Base-by-base conservation (phyloP, 1,140 invertebrate genomes). In the Callitettix versicolor region DNA sequence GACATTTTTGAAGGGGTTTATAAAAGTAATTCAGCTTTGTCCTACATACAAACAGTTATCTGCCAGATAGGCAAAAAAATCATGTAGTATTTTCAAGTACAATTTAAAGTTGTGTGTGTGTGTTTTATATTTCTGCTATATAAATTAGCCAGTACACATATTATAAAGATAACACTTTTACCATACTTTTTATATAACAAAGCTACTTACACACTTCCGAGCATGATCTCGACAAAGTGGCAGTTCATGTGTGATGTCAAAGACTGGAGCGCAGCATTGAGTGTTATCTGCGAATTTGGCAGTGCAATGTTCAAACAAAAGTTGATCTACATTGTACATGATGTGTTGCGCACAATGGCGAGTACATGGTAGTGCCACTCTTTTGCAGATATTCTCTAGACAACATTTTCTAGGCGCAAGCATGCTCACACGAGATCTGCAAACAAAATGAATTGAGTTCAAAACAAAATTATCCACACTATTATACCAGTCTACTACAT, bases 291-390 rank as follows among this genome's bases (percentile, higher is more conserved):
- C 80, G 67, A 87, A 88, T 72, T 84, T 91, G 48, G 89, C 90
- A 53, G 89, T 91, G 71, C 91, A 95, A 63, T 88, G 84, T 58
- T 85, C 83, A 71, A 92, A 95, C 42, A 95, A 72, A 59, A 88
- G 78, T 69, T 95, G 91, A 61, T 91, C 88, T 24, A 81, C 78
- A 67, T 91, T 91, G 59, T 84, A 77, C 72, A 91, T 88, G 55
- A 95, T 89, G 71, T 95, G 92, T 53, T 80, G 73, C 15, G 83
- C 71, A 67, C 91, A 95, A 65, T 92, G 85, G 20, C 85, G 80
- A 0, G 84, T 81, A 64, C 85, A 90, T 0, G 91, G 88, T 62
- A 95, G 67, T n/a, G 84, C 84, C 34, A 47, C 34, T 41, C 55
- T 38, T 2, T 58, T 46, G 34, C 64, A 64, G 3, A 30, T 30